Evolutionary conservation across 2,888 invertebrate genomes (phyloP), one percentile per base, ranked within the genome.

Genomic region (Eupithecia subumbrata): DNA sequence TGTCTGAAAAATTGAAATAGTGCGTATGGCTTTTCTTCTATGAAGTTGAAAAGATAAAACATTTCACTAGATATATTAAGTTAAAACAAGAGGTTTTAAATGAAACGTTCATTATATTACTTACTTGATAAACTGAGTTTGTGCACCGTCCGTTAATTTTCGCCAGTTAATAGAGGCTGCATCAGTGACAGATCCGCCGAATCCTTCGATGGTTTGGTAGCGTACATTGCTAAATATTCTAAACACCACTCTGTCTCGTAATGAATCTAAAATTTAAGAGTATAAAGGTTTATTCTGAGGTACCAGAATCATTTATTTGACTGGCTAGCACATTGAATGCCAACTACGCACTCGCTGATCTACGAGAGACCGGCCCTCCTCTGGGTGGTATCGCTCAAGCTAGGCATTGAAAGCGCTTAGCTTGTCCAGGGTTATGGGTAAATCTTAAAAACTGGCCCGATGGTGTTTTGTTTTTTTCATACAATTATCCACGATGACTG

Each of bases 141-240:
- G 92, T 2, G 90, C 85, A 5, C 82, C 85, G 52, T 90, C 86
- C 0, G 96, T 95, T 18, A 98, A 90, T n/a, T 92, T 95, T 11
- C 93, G 90, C 84, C 98, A 96, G 87, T 98, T 97, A 22, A 98
- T 96, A 0, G 97, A 96, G 4, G 96, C 95, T 0, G 96, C 92
- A 74, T 97, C 97, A 0, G 98, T 98, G 77, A 98, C 97, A 0
- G 98, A 97, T 0, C 98, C 98, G 0, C 98, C 98, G 87, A 98
- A 98, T 0, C 98, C 98, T 78, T 96, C 88, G 34, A 98, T 97
- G 34, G 85, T 93, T 89, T 98, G 98, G 83, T 93, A 96, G 5
- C 87, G 91, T 5, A 81, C 82, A 67, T 84, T 85, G 3, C 86
- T 78, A 77, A 79, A 88, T 25, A 92, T 74, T 70, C 90, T 84